phyloP scores from a whole-genome alignment of 2,888 invertebrate species.

The Ochlodes sylvanus region DNA sequence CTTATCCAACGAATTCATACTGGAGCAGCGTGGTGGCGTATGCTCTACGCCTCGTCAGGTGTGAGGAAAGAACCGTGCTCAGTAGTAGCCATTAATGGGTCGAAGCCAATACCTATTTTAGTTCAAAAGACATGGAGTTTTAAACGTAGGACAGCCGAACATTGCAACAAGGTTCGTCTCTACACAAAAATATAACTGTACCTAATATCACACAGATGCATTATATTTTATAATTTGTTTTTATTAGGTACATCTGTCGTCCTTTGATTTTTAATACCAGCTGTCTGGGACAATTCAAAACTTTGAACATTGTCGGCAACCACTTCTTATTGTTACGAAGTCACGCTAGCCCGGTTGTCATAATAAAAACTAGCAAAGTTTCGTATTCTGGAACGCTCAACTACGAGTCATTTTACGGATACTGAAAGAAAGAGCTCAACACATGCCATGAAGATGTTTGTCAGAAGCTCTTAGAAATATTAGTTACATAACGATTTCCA shows the following conservation, averaged over 20 bases:
- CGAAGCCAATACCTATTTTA: too few relatives aligned
- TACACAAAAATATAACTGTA: too few relatives aligned
- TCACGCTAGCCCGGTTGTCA: constrained; percentile 15
- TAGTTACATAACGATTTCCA: constrained; percentile 27
- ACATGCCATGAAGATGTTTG: constrained; percentile 11
- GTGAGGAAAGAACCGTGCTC: too few relatives aligned
- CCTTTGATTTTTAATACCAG: neutral
- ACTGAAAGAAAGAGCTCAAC: constrained; percentile 4
- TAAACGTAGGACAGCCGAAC: neutral
- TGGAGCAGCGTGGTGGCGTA: too few relatives aligned
- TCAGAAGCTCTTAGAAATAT: constrained; percentile 23
- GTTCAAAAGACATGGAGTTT: too few relatives aligned
- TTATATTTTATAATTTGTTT: too few relatives aligned
- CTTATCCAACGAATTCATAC: too few relatives aligned
- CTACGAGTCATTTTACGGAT: constrained; percentile 17
- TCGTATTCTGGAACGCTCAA: constrained; percentile 19
- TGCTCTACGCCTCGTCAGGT: too few relatives aligned
- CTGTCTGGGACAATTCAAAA: constrained; percentile 18
- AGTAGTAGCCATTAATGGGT: too few relatives aligned
- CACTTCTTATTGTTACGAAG: constrained; percentile 27
- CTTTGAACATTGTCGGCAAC: constrained; percentile 25
- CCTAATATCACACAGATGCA: too few relatives aligned
- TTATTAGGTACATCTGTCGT: neutral
- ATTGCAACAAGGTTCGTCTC: neutral
- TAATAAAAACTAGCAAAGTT: constrained; percentile 30